These are phyloP conservation scores for Palloptera scutellata DNA, from an alignment of 2,888 invertebrate genomes.

Conservation along the genomic window DNA sequence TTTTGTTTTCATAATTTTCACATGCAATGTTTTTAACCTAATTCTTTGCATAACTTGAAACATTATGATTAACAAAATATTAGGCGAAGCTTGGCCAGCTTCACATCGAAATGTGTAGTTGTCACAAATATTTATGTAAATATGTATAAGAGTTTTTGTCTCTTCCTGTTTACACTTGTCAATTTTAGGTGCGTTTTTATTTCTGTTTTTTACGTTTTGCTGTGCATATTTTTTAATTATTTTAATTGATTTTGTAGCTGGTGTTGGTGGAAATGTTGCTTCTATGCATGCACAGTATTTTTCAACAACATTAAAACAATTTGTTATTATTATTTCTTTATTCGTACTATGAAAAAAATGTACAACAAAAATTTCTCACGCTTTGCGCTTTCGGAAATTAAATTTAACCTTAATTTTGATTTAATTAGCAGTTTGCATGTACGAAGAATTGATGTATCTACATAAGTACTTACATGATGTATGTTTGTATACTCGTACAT, in stretches of 20 bases:
- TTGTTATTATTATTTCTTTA: too few species aligned
- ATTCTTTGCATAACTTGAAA: neutral
- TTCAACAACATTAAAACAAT: too few species aligned
- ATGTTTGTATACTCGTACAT: too few species aligned
- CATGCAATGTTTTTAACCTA: slow-evolving; percentile 3
- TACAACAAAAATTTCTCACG: slow-evolving; percentile 47
- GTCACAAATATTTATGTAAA: neutral
- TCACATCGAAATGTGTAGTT: neutral
- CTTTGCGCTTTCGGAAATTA: slow-evolving; percentile 50
- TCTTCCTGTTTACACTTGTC: slow-evolving; percentile 11
- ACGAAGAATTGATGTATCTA: neutral
- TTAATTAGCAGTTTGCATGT: slow-evolving; percentile 11
- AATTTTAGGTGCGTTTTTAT: slow-evolving; percentile 23
- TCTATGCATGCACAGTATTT: too few species aligned
- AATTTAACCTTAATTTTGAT: slow-evolving; percentile 49
- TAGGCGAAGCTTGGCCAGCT: neutral
- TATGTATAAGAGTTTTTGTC: slow-evolving; percentile 27
- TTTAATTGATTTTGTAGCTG: too few species aligned
- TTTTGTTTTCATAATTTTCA: slow-evolving; percentile 37
- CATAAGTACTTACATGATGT: too few species aligned
- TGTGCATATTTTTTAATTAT: too few species aligned
- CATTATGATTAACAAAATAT: too few species aligned
- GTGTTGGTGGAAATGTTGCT: too few species aligned
- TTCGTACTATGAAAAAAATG: too few species aligned
- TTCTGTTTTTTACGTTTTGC: too few species aligned